A percentile compares a stretch with the other conserved stretches of the same genome.
These are phyloP conservation scores for Hoplostethus mediterraneus DNA, from an alignment of 2,797 vertebrate species.

Conservation along the genomic window DNA sequence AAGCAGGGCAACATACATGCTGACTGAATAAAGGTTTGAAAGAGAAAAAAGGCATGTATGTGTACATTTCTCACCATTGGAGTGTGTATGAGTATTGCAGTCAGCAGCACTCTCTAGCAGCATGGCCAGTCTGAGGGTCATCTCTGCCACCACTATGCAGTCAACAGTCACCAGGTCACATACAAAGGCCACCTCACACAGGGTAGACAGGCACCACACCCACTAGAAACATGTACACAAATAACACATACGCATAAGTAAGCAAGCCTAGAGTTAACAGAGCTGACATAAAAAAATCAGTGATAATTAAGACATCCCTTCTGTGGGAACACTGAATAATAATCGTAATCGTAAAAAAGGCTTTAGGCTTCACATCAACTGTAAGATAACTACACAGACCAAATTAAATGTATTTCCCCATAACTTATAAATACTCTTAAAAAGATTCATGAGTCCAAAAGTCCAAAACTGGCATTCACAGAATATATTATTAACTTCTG, in stretches of 20 bases:
- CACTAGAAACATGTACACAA: slow-evolving; percentile 82
- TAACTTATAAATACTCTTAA: background rate
- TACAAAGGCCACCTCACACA: slow-evolving; percentile 87
- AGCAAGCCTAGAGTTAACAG: background rate
- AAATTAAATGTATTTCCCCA: background rate
- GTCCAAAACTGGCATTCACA: too few relatives aligned
- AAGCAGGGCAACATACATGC: background rate
- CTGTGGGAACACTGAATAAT: background rate
- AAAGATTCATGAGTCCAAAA: too few relatives aligned
- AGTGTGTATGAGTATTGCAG: slow-evolving; percentile 20
- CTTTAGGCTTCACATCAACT: background rate
- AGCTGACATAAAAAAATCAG: too few relatives aligned
- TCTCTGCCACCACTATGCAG: slow-evolving; percentile 85
- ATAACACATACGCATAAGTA: slow-evolving; percentile 11
- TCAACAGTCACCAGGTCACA: slow-evolving; percentile 80
- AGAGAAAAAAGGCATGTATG: too few relatives aligned
- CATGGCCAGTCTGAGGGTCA: slow-evolving; percentile 82
- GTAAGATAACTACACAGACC: background rate
- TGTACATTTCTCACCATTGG: slow-evolving; percentile 33
- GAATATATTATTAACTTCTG: too few relatives aligned
- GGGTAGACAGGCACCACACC: slow-evolving; percentile 87
- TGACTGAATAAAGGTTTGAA: too few relatives aligned
- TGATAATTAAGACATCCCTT: too few relatives aligned
- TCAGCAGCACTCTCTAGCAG: slow-evolving; percentile 86
- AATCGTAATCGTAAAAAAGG: background rate